These are phyloP conservation scores for Synanthedon formicaeformis DNA, from an alignment of 2,888 invertebrate species.

Conservation along the genomic window DNA sequence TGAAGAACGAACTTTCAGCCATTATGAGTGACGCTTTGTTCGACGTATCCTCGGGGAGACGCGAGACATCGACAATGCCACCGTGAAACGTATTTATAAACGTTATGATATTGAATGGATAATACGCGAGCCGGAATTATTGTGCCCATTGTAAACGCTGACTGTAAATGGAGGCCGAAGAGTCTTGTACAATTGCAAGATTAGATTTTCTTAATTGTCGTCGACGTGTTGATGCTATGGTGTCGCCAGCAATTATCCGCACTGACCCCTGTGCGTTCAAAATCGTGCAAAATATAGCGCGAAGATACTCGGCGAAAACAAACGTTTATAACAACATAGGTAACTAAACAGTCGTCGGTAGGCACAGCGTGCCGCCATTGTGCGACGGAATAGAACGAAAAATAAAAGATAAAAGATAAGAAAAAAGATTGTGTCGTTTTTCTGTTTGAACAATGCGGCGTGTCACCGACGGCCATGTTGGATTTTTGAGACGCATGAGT, in stretches of 20 bases:
- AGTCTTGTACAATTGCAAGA: slow-evolving; percentile 49
- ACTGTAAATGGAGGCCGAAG: slow-evolving; percentile 31
- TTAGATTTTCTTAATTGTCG: slow-evolving; percentile 36
- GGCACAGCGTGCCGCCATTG: slow-evolving; percentile 58
- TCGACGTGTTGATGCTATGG: neutral
- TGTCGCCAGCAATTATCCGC: neutral
- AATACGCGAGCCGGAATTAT: slow-evolving; percentile 44
- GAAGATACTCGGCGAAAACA: slow-evolving; percentile 5
- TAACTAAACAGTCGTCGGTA: slow-evolving; percentile 54
- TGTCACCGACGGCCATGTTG: slow-evolving; percentile 65
- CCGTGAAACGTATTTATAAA: slow-evolving; percentile 63
- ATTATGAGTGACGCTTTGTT: slow-evolving; percentile 61
- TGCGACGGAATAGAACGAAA: slow-evolving; percentile 35
- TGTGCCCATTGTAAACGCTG: slow-evolving; percentile 40
- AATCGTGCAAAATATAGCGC: slow-evolving; percentile 1
- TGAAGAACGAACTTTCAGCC: slow-evolving; percentile 47
- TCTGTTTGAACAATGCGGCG: slow-evolving; percentile 64
- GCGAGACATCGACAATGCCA: slow-evolving; percentile 55
- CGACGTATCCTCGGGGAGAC: slow-evolving; percentile 58
- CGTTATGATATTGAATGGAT: slow-evolving; percentile 66
- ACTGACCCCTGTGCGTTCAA: neutral
- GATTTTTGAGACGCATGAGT: slow-evolving; percentile 6
- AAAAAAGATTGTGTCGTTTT: slow-evolving; percentile 63
- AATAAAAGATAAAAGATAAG: slow-evolving; percentile 44
- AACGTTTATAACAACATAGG: slow-evolving; percentile 35